phyloP scores from a whole-genome alignment of 2,797 vertebrate genomes.

The Poeciliopsis turneri region DNA sequence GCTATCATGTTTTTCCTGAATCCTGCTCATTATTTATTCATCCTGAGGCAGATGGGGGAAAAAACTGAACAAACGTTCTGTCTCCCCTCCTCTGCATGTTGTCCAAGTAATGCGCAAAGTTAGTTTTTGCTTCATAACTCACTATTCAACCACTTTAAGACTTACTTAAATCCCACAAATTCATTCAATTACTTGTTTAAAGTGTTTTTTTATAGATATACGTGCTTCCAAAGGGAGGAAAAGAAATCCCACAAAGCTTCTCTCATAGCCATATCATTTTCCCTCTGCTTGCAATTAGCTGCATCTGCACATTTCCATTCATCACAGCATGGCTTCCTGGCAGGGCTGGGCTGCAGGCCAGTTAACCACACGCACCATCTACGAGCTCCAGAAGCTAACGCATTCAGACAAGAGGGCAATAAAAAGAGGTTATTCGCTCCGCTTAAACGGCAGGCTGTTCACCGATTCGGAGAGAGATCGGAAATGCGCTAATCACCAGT shows the following conservation, averaged over 20 bases:
- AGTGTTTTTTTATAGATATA: constrained; percentile 16
- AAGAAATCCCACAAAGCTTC: constrained; percentile 16
- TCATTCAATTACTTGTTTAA: background rate
- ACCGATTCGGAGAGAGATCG: constrained; percentile 5
- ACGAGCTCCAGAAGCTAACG: constrained; percentile 17
- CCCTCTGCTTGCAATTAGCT: constrained; percentile 40
- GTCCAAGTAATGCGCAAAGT: background rate
- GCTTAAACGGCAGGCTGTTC: background rate
- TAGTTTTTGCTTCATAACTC: constrained; percentile 4
- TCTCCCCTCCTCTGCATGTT: background rate
- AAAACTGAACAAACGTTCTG: constrained; percentile 5
- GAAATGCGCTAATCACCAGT: constrained; percentile 6
- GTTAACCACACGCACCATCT: constrained; percentile 34
- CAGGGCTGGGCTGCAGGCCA: constrained; percentile 39
- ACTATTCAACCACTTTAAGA: constrained; percentile 20
- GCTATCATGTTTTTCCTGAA: constrained; percentile 22
- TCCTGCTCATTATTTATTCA: constrained; percentile 20
- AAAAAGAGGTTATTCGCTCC: constrained; percentile 12
- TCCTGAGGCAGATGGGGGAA: background rate
- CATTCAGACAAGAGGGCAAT: constrained; percentile 26
- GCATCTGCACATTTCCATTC: constrained; percentile 48
- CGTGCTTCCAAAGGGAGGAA: constrained; percentile 1
- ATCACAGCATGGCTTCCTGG: constrained; percentile 49
- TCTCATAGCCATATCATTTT: constrained; percentile 5
- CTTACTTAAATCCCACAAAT: constrained; percentile 22